A percentile compares a stretch with the other conserved stretches of the same genome.
Conservation (phyloP, 2,113 vertebrate species). For the Thalassarche chlororhynchos region DNA sequence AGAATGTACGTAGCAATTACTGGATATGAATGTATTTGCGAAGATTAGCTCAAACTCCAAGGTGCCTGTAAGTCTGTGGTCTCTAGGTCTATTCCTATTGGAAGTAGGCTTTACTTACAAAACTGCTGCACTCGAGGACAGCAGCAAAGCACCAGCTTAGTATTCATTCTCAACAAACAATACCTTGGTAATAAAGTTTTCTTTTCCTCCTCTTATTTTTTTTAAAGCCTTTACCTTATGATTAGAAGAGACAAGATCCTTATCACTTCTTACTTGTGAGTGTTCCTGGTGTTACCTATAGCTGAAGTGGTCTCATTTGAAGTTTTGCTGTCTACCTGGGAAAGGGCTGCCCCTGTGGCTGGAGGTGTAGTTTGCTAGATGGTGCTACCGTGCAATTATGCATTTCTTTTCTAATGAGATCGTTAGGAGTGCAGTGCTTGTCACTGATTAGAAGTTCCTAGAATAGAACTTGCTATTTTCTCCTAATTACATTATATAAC, state of each 20-base stretch:
- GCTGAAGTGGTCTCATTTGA: neutral
- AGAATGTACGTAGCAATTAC: fast-evolving
- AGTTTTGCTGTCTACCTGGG: neutral
- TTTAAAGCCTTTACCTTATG: neutral
- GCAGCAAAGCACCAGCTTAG: neutral
- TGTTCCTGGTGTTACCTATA: neutral
- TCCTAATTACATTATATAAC: constrained; percentile 71
- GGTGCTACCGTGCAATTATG: constrained; percentile 51
- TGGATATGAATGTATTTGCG: neutral
- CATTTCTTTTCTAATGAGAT: constrained; percentile 67
- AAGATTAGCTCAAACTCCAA: neutral
- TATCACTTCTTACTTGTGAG: neutral
- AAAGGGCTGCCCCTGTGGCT: constrained; percentile 13
- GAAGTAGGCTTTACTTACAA: neutral
- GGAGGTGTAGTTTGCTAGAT: constrained; percentile 31
- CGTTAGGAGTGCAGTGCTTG: constrained; percentile 61
- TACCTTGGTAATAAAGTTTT: neutral
- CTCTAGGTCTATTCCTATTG: neutral
- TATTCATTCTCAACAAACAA: neutral
- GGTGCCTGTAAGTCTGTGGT: neutral
- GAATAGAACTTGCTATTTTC: constrained; percentile 72
- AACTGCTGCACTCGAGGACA: neutral
- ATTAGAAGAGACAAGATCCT: neutral
- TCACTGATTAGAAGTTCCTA: constrained; percentile 70
- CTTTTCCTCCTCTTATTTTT: neutral